These are phyloP conservation scores for Strix occidentalis DNA, from an alignment of 2,797 vertebrate species.

Conservation along the genomic window DNA sequence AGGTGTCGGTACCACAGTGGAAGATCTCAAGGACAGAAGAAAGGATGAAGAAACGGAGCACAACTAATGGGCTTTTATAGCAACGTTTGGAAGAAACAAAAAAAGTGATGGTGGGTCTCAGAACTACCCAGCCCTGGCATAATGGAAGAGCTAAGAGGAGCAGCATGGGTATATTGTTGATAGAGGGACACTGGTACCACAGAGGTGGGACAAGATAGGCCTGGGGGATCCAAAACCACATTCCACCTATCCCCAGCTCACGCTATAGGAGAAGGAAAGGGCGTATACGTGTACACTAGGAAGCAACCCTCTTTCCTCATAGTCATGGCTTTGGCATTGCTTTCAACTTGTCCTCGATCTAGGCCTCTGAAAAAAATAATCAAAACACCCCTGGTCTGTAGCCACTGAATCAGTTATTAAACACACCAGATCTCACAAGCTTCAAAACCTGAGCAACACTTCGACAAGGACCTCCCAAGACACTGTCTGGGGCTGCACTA, in stretches of 20 bases:
- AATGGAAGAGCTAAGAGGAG: not conserved
- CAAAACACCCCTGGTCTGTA: not conserved
- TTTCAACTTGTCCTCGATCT: not conserved
- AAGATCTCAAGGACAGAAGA: not conserved
- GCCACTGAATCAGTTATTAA: not conserved
- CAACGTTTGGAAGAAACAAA: not conserved
- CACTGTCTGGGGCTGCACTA: not conserved
- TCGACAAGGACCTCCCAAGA: not conserved
- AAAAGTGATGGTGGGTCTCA: not conserved
- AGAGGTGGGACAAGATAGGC: not conserved
- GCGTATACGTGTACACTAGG: not conserved
- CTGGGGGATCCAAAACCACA: not conserved
- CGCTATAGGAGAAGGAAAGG: not conserved
- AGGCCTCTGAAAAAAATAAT: not conserved
- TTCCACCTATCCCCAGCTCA: not conserved
- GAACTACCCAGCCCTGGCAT: not conserved
- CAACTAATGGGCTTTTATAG: not conserved
- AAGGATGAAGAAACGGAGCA: not conserved
- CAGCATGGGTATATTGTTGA: accelerated
- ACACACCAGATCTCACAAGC: not conserved
- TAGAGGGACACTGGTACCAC: not conserved
- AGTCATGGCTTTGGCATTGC: not conserved
- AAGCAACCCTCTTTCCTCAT: not conserved
- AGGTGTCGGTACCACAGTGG: not conserved
- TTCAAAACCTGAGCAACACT: not conserved